Evolutionary conservation across 2,888 invertebrate genomes (phyloP), one percentile per base, ranked within the genome.

Genomic region (Hoplodrina ambigua): DNA sequence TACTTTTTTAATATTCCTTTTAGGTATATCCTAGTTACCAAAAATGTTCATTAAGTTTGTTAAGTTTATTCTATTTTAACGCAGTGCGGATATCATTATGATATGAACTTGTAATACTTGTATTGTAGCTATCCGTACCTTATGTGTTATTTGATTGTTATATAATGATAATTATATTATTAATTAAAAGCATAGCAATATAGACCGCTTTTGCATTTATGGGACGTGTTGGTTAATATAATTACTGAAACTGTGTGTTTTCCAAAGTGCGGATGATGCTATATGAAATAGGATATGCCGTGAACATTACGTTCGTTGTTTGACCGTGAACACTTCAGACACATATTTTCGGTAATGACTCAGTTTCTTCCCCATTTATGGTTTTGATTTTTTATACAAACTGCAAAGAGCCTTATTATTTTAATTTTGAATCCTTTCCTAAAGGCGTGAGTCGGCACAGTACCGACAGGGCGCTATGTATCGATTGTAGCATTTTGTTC

Each of bases 11-110:
- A 65, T 69, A 69, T 65, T 71, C 30, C 25, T 65, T 71, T 64
- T 67, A 72, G 69, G 44, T 75, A 63, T 62, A 68, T 58, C 59
- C 72, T 79, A 68, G 83, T 83, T 83, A 83, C 83, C 83, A 78
- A 60, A 70, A 69, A 59, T 71, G 61, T 78, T 74, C 57, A 66
- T 71, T 80, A 59, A 56, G 72, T 82, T 75, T 77, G 25, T 73
- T 83, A 78, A 75, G 76, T 75, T 75, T 76, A 60, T 74, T 65
- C 6, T 65, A 64, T 54, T 58, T 64, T 62, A 66, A 61, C 37
- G 17, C 50, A 54, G 20, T 71, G 66, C 52, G 58, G 61, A 59
- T 58, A 41, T 41, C 13, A 46, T 33, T 60, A 37, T 30, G 25
- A 57, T 15, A 44, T 72, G 25, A 25, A 64, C 61, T 59, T 77